A percentile compares a stretch with the other conserved stretches of the same genome.
Conservation (phyloP, 1,140 invertebrate genomes). For the Episyrphus balteatus region DNA sequence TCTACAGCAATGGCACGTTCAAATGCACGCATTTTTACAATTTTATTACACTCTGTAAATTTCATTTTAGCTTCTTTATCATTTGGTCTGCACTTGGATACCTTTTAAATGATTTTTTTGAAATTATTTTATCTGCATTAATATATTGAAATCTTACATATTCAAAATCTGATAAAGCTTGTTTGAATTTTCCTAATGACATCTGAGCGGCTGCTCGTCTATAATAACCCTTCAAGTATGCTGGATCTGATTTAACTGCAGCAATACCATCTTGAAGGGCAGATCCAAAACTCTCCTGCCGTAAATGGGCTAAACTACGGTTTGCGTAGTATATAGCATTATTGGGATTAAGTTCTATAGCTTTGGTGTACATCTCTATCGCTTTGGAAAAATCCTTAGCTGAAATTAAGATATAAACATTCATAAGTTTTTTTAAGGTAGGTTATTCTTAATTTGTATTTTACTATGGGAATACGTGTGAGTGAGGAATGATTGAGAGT, state of each 20-base stretch:
- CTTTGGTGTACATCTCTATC: conserved; percentile 81
- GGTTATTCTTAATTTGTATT: neutral
- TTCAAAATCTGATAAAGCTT: conserved; percentile 94
- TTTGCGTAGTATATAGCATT: conserved; percentile 85
- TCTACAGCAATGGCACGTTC: conserved; percentile 95
- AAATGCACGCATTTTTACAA: conserved; percentile 89
- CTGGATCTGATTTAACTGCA: conserved; percentile 79
- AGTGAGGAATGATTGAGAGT: too few relatives aligned
- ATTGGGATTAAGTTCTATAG: conserved; percentile 75
- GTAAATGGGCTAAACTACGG: conserved; percentile 88
- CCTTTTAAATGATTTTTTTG: conserved; percentile 42
- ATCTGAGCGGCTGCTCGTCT: conserved; percentile 91
- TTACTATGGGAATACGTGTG: too few relatives aligned
- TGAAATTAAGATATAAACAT: conserved; percentile 40
- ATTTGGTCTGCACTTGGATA: conserved; percentile 78
- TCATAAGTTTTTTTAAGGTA: neutral
- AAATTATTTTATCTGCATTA: neutral
- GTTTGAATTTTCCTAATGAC: conserved; percentile 95
- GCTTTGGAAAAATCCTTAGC: conserved; percentile 83
- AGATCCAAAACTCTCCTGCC: conserved; percentile 86
- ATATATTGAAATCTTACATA: conserved; percentile 50
- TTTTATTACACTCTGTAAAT: conserved; percentile 90
- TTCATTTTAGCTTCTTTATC: conserved; percentile 93
- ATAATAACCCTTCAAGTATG: conserved; percentile 91
- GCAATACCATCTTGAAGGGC: conserved; percentile 84